phyloP scores from a whole-genome alignment of 1,140 invertebrate genomes.

The Macrocentrus cingulum region DNA sequence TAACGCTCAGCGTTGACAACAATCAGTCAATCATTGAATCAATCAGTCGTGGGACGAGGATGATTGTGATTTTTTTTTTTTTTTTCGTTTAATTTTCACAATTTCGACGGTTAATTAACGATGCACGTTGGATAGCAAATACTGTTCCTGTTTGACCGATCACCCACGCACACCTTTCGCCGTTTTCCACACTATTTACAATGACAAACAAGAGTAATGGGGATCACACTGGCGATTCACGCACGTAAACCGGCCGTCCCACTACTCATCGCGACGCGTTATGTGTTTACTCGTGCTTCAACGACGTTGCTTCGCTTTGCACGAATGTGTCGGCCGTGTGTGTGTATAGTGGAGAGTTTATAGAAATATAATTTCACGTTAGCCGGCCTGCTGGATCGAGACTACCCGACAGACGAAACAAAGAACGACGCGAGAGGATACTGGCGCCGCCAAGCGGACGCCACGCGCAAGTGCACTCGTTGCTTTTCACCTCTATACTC shows the following conservation, averaged over 20 bases:
- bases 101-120: not conserved
- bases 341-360: not conserved
- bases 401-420: slow-evolving; percentile 55
- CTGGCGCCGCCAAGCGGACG: slow-evolving; percentile 35
- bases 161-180: slow-evolving; percentile 14
- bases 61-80: not conserved
- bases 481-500: slow-evolving; percentile 7
- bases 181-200: slow-evolving; percentile 9
- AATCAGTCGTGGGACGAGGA: no score
- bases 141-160: slow-evolving; percentile 15
- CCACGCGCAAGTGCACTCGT: not conserved
- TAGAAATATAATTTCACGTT: slow-evolving; percentile 33
- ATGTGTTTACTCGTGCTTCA: not conserved
- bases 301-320: no score
- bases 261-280: slow-evolving; percentile 10
- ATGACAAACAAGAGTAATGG: not conserved
- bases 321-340: no score
- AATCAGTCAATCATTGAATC: no score
- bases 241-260: not conserved
- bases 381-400: slow-evolving; percentile 49
- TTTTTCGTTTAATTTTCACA: not conserved
- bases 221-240: slow-evolving; percentile 11
- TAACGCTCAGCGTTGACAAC: no score
- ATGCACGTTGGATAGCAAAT: no score
- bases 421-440: slow-evolving; percentile 57